These are phyloP conservation scores for Cardiocondyla obscurior DNA, from an alignment of 1,140 invertebrate genomes.

Conservation along the genomic window DNA sequence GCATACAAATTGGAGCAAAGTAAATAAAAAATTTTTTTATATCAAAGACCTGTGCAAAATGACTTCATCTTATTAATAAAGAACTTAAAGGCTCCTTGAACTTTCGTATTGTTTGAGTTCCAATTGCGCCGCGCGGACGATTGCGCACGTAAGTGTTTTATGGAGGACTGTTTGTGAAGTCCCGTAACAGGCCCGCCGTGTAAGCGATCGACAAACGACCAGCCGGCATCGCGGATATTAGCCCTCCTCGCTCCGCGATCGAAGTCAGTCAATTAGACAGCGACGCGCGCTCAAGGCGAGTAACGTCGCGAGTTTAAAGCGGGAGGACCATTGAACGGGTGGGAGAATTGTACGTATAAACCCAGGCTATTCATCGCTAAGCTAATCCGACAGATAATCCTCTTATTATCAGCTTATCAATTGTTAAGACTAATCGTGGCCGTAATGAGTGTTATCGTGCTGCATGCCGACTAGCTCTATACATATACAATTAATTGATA, in stretches of 20 bases:
- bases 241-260: conserved; percentile 32
- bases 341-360: not conserved
- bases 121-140: conserved; percentile 5
- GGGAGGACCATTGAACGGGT: conserved; percentile 7
- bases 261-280: conserved; percentile 39
- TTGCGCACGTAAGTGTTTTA: conserved; percentile 33
- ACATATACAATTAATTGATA: conserved; percentile 8
- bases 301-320: conserved; percentile 18
- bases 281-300: not conserved
- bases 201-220: conserved; percentile 31
- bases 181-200: conserved; percentile 29
- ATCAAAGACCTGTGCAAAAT: not conserved
- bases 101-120: conserved; percentile 12
- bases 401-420: not conserved
- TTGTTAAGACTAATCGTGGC: conserved; percentile 26
- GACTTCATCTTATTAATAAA: not conserved
- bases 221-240: conserved; percentile 21
- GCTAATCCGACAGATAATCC: conserved; percentile 2
- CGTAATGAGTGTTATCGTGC: conserved; percentile 24
- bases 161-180: conserved; percentile 22
- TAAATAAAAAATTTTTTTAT: too few relatives aligned
- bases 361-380: not conserved
- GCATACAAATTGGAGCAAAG: too few relatives aligned
- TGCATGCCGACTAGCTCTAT: not conserved
- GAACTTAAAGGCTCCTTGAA: conserved; percentile 8